These are phyloP conservation scores for Mimas tiliae DNA, from an alignment of 2,888 invertebrate species.

Conservation along the genomic window DNA sequence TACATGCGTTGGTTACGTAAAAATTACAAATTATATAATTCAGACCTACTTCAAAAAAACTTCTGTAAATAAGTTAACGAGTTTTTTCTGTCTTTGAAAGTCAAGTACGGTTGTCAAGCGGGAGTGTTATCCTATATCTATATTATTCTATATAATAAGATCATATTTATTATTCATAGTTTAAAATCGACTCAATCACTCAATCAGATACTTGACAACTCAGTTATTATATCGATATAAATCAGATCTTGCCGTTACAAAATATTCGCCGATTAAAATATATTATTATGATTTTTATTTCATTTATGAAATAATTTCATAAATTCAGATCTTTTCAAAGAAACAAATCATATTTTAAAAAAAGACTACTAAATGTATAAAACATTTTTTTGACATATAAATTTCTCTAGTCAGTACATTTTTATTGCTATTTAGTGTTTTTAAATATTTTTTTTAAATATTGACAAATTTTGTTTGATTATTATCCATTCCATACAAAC, in stretches of 20 bases:
- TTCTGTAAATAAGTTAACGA: too few species aligned
- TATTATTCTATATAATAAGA: too few species aligned
- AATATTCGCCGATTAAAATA: constrained; percentile 7
- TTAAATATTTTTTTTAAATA: neutral
- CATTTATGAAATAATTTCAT: constrained; percentile 15
- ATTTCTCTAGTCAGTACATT: neutral
- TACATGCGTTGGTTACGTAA: too few species aligned
- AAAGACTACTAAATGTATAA: neutral
- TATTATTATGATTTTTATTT: neutral
- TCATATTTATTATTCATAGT: too few species aligned
- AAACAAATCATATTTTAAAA: neutral
- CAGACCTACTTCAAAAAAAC: too few species aligned
- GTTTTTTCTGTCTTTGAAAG: too few species aligned
- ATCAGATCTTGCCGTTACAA: constrained; percentile 5
- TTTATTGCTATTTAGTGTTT: neutral
- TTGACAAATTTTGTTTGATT: neutral
- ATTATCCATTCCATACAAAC: constrained; percentile 8
- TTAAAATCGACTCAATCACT: too few species aligned
- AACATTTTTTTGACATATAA: too few species aligned
- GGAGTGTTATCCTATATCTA: too few species aligned
- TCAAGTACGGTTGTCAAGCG: too few species aligned
- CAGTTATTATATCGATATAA: neutral
- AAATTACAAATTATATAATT: too few species aligned
- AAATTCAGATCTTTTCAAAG: neutral
- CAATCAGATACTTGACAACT: too few species aligned